Evolutionary conservation across 2,888 invertebrate species (phyloP).

Genomic region (Drosophila cyrtoloma): DNA sequence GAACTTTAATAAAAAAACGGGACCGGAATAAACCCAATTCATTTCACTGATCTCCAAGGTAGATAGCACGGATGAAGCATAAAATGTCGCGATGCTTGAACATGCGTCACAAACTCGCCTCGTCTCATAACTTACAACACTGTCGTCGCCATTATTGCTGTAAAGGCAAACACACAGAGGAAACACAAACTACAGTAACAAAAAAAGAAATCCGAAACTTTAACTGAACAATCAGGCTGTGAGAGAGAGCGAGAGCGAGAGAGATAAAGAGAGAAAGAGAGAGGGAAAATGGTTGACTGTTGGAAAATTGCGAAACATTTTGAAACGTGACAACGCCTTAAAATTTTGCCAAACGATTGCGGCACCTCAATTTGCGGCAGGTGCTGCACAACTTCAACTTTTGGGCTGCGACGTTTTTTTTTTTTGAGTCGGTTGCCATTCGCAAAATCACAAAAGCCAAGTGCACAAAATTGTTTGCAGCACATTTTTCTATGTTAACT

Average conservation of each 20-base stretch:
- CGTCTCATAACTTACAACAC: neutral
- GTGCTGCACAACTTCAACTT: constrained; percentile 47
- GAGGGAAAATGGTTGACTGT: neutral
- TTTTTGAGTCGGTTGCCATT: constrained; percentile 16
- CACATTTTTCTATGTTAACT: constrained; percentile 59
- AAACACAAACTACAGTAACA: constrained; percentile 28
- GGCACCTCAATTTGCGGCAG: constrained; percentile 61
- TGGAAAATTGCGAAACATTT: constrained; percentile 58
- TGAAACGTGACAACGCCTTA: constrained; percentile 64
- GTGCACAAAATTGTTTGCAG: constrained; percentile 39
- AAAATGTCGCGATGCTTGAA: constrained; percentile 10
- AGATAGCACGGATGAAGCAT: neutral
- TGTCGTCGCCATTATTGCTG: neutral
- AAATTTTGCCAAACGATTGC: constrained; percentile 44
- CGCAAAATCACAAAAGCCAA: constrained; percentile 28
- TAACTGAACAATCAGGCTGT: constrained; percentile 34
- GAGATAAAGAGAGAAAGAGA: neutral
- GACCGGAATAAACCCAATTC: constrained; percentile 36
- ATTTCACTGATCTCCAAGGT: neutral
- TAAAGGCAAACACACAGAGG: constrained; percentile 9
- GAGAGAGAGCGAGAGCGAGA: neutral
- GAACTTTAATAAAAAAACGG: neutral
- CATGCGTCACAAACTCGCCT: constrained; percentile 21
- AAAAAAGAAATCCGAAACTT: neutral
- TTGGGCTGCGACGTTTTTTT: neutral